phyloP scores from a whole-genome alignment of 2,797 vertebrate species.

The Threskiornis aethiopicus region DNA sequence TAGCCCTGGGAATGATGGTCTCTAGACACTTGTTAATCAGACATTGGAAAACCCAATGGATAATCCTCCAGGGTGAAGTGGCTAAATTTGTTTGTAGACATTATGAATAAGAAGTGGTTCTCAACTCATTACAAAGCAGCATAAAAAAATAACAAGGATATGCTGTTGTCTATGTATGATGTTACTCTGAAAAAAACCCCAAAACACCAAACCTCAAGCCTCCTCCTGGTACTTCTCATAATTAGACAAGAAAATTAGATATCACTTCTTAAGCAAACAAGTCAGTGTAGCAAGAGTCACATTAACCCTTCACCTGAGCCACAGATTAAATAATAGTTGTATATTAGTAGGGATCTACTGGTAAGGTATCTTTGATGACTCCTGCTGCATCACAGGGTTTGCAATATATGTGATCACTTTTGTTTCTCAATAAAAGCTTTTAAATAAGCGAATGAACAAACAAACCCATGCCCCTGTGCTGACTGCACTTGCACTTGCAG shows the following conservation, averaged over 20 bases:
- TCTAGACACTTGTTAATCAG: constrained; percentile 67
- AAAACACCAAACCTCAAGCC: background rate
- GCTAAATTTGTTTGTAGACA: constrained; percentile 66
- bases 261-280: constrained; percentile 23
- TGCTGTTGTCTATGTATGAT: background rate
- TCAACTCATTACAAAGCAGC: constrained; percentile 47
- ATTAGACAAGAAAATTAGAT: constrained; percentile 9
- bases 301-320: constrained; percentile 33
- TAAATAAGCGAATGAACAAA: background rate
- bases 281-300: background rate
- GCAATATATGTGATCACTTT: background rate
- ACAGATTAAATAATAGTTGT: constrained; percentile 3
- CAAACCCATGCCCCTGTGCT: background rate
- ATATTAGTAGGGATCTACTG: background rate
- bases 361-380: background rate
- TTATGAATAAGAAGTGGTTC: constrained; percentile 58
- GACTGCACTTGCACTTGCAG: constrained; percentile 1
- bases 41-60: constrained; percentile 52
- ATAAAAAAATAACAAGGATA: constrained; percentile 30
- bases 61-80: constrained; percentile 52
- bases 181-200: background rate
- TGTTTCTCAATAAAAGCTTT: background rate
- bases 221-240: background rate
- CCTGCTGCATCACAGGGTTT: background rate
- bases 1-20: constrained; percentile 49